phyloP scores from a whole-genome alignment of 2,888 invertebrate species.

The Hoplodrina ambigua region DNA sequence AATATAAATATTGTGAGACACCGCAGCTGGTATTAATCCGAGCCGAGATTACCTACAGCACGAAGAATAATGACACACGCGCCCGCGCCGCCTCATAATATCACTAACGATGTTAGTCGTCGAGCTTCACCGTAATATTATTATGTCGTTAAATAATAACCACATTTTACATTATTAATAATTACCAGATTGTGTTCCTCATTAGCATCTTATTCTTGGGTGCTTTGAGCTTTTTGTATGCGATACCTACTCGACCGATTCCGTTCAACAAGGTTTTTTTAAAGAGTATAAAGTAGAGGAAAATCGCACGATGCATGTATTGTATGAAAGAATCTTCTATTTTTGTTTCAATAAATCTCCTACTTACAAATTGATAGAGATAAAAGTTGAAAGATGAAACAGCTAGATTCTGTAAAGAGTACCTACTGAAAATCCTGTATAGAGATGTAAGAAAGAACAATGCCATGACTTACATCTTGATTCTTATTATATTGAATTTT shows the following conservation, averaged over 20 bases:
- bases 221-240: slow-evolving; percentile 24
- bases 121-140: slow-evolving; percentile 32
- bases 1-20: slow-evolving; percentile 83
- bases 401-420: background rate
- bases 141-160: slow-evolving; percentile 42
- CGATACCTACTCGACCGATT: slow-evolving; percentile 14
- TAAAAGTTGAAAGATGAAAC: background rate
- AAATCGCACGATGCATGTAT: background rate
- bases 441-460: too few species aligned
- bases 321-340: background rate
- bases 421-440: too few species aligned
- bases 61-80: slow-evolving; percentile 66
- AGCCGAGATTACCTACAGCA: slow-evolving; percentile 68
- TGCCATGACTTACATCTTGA: too few species aligned
- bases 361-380: too few species aligned
- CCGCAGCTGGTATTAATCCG: slow-evolving; percentile 76
- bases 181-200: slow-evolving; percentile 34
- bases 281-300: background rate
- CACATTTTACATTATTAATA: slow-evolving; percentile 56
- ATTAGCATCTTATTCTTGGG: slow-evolving; percentile 52
- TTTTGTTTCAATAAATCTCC: too few species aligned
- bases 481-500: too few species aligned
- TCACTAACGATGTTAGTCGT: slow-evolving; percentile 57
- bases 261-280: background rate
- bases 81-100: slow-evolving; percentile 58